Base-by-base conservation (phyloP, 2,113 vertebrate species). In the Nesospiza acunhae region DNA sequence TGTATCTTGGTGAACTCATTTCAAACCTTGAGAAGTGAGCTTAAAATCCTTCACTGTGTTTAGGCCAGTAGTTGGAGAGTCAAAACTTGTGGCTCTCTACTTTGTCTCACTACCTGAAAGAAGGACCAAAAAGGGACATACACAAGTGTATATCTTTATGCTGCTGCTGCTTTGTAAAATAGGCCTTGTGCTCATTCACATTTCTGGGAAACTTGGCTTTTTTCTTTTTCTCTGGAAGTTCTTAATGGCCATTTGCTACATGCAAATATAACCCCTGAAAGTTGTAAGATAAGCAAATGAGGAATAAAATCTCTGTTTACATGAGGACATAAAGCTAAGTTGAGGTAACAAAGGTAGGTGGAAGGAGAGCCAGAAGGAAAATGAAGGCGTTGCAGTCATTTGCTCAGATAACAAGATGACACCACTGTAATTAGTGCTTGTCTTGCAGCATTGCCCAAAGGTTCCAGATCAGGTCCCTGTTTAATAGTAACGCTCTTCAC, bases 351-450 rank as follows among this genome's bases (percentile, higher is more conserved):
- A 55, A 88, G 24, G 56, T 53, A 60, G 37, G n/a, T 90, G 49
- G 88, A 86, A 92, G 82, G 88, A 86, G 68, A 91, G 80, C 81
- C 84, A 94, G 84, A 87, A 94, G 78, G 82, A 89, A 90, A 94
- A 94, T 74, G 70, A 92, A 96, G 92, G 82, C 37, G 9, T 85
- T 90, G 33, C 2, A 93, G 46, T 82, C 42, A 72, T 94, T 92
- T 94, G 84, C 84, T 96, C 72, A 81, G 78, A 95, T 89, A 90
- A 95, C 68, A 84, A 87, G 55, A 81, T 83, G 93, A 94, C 92
- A 92, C 80, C 69, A 84, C 80, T 90, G 60, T 94, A 94, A 93
- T 93, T 96, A 86, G 86, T 46, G 76, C 77, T 93, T 80, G 64
- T 84, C 88, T 92, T 87, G 60, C 87, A 87, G 81, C 82, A 27